Percentiles rank a stretch among this genome's conserved stretches.
phyloP scores from a whole-genome alignment of 2,888 invertebrate species.

The Gastracanthus pulcherrimus region DNA sequence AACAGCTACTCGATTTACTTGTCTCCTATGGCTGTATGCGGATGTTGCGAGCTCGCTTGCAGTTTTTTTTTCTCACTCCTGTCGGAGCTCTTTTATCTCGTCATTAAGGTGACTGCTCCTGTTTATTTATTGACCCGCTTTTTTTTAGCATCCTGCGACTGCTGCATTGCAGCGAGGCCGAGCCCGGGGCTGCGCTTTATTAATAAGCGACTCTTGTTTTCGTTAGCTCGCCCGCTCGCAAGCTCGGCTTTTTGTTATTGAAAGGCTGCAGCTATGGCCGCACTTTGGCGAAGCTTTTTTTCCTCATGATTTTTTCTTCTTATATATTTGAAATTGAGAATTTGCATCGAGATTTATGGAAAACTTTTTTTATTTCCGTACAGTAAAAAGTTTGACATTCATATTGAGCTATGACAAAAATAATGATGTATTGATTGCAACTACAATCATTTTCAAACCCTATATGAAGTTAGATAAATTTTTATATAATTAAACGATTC shows the following conservation, averaged over 20 bases:
- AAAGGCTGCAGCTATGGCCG: background rate
- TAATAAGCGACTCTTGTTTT: background rate
- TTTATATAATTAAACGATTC: no score
- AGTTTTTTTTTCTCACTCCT: background rate
- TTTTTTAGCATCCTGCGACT: background rate
- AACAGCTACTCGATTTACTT: background rate
- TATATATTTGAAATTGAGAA: background rate
- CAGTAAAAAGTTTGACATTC: no score
- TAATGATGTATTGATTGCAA: no score
- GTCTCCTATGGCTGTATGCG: background rate
- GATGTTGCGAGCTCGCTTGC: no score
- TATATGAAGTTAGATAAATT: no score
- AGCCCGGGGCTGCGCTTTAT: background rate
- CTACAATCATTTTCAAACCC: no score
- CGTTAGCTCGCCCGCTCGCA: background rate
- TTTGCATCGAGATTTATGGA: background rate
- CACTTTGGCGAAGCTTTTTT: background rate
- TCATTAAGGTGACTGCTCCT: background rate
- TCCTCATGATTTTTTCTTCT: background rate
- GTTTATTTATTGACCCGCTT: background rate
- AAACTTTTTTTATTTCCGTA: no score
- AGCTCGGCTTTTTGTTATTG: background rate
- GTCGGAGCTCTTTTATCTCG: background rate
- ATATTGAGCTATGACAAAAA: no score
- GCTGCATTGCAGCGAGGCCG: no score